A percentile compares a stretch with the other conserved stretches of the same genome.
These are phyloP conservation scores for Callosobruchus maculatus DNA, from an alignment of 2,888 invertebrate genomes.

Conservation along the genomic window DNA sequence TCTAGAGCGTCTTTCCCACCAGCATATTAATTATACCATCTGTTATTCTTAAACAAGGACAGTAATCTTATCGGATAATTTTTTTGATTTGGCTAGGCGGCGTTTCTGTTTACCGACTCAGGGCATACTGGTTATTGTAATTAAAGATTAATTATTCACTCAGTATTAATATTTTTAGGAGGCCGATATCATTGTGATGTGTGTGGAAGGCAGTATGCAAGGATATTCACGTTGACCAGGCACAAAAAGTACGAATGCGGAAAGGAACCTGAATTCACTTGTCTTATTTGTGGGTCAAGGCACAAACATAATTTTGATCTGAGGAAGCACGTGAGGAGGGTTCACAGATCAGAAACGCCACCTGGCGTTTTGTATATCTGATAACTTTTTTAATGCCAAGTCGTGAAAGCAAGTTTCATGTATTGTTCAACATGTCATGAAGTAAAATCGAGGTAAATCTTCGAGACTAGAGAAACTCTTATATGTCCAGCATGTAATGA, in stretches of 20 bases:
- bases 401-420: not conserved
- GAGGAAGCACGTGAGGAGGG: conserved; percentile 28
- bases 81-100: too few species aligned
- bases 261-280: conserved; percentile 75
- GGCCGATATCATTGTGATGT: conserved; percentile 14
- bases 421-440: not conserved
- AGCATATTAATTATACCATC: too few species aligned
- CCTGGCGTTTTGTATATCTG: not conserved
- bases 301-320: conserved; percentile 29
- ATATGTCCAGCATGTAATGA: too few species aligned
- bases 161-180: not conserved
- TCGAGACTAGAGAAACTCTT: too few species aligned
- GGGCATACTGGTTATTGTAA: too few species aligned
- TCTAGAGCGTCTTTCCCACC: too few species aligned
- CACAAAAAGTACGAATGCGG: conserved; percentile 68
- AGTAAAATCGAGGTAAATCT: not conserved
- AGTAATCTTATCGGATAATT: too few species aligned
- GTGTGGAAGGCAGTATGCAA: conserved; percentile 7
- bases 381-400: not conserved
- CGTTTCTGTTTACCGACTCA: too few species aligned
- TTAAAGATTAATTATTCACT: not conserved
- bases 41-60: too few species aligned
- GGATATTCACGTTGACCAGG: conserved; percentile 32
- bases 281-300: conserved; percentile 46
- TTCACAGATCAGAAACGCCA: conserved; percentile 10